Base-by-base conservation (phyloP, 2,888 invertebrate genomes). In the Athalia rosae region DNA sequence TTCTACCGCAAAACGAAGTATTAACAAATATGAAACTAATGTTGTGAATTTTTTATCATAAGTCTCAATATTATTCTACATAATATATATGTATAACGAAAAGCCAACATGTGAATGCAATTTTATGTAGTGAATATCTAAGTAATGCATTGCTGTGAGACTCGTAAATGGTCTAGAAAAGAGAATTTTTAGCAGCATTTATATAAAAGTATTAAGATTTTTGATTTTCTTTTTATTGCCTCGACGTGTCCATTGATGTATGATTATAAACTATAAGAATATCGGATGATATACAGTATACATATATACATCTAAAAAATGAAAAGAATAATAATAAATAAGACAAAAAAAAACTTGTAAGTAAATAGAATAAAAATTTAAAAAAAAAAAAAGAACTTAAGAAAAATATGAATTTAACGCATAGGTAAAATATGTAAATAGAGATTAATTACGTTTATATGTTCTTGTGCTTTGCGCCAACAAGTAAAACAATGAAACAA, bases 361-460 rank as follows among this genome's bases (percentile, higher is more conserved):
- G 28, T 59, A 71, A 71, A 71, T 66, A 6, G 9, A 66, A 8
- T 66, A 48, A 66, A 56, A 71, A 41, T 50, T 48, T 15, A 64
- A 64, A 64, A 8, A 41, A 8, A 67, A 67, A 67, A 53, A 53
- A 15, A 67, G 28, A 48, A 67, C 7, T 48, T 48, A 50, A 8
- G 8, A 41, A 71, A 71, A 41, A 71, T 11, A 61, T 6, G 8
- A 13, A 15, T 61, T 0, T n/a, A 61, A 4, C 9, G n/a, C 41
- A 6, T 56, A 71, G 56, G 71, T 58, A 58, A 71, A 61, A n/a
- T 61, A 11, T 74, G 74, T 74, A 74, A 47, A 74, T 74, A 74
- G 74, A 74, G 28, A 74, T 74, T 74, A 74, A 61, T 74, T 74
- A 74, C 74, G 74, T 74, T 61, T 74, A 74, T 61, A 74, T 74